These are phyloP conservation scores for Macrochelys suwanniensis DNA, from an alignment of 2,797 vertebrate genomes.

Conservation along the genomic window DNA sequence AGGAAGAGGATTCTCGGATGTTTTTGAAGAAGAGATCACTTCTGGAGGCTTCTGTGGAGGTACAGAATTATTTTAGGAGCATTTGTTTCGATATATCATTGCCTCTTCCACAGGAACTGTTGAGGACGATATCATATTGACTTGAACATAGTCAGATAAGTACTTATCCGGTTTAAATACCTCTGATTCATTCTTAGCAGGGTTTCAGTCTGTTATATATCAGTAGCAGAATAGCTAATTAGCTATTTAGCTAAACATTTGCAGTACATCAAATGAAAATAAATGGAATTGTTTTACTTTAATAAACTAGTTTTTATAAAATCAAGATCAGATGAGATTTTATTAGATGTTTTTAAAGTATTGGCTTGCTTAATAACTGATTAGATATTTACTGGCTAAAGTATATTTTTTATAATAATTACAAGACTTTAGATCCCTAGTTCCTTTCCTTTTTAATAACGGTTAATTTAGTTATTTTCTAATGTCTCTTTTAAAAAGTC, in stretches of 20 bases:
- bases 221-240: not conserved
- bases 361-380: not conserved
- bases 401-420: not conserved
- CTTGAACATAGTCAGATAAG: not conserved
- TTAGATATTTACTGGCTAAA: not conserved
- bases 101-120: not conserved
- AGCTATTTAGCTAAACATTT: not conserved
- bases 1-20: conserved; percentile 94
- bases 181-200: not conserved
- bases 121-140: not conserved
- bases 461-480: not conserved
- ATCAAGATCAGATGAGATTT: not conserved
- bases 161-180: not conserved
- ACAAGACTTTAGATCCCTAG: not conserved
- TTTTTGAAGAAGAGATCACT: conserved; percentile 98
- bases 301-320: not conserved
- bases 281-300: not conserved
- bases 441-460: not conserved
- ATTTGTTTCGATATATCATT: conserved; percentile 46
- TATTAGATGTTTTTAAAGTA: not conserved
- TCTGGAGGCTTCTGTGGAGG: conserved; percentile 95
- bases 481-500: not conserved
- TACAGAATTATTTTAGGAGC: conserved; percentile 79
- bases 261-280: not conserved
- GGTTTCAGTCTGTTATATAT: not conserved